Evolutionary conservation across 2,888 invertebrate genomes (phyloP), one percentile per base, ranked within the genome.

Genomic region (Macrophya annulata): DNA sequence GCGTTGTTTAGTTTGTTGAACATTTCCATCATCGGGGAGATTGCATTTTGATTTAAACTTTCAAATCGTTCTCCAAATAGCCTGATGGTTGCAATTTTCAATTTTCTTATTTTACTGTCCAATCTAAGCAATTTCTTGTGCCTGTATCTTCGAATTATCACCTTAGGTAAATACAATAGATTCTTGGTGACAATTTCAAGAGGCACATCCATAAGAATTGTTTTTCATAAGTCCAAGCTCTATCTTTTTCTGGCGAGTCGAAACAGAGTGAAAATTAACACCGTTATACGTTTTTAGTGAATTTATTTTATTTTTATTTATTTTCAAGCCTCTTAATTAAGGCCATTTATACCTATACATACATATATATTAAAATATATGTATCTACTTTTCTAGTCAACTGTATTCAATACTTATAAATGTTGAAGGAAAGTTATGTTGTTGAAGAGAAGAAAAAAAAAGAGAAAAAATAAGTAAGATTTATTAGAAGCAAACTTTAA

Each of bases 371-470:
- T 5, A 31, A 17, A 37, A n/a, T 62, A 31, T 72, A 43, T 43
- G n/a, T 51, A 45, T 83, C n/a, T 68, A 83, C 25, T 48, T 83
- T 81, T 68, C 68, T 71, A 83, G 83, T 68, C 83, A 51, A 83
- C 83, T 48, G 68, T 83, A 83, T 71, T 83, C 31, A 25, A 83
- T 83, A 71, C 68, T 68, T 40, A 83, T 37, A 37, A 65, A 83
- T 68, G 68, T 83, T 37, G 48, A 68, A 68, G 45, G 37, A 83
- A 48, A 83, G 45, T 83, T 83, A 83, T 83, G 43, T 83, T 83
- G 83, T 68, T 83, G 68, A 83, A 40, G 15, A n/a, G n/a, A n/a
- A n/a, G n/a, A n/a, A n/a, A n/a, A 68, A 25, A 10, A 25, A 21
- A 62, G 25, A 62, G 9, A 17, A n/a, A 25, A n/a, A 37, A 62